phyloP scores from a whole-genome alignment of 2,888 invertebrate species.

The Andrena hattorfiana region DNA sequence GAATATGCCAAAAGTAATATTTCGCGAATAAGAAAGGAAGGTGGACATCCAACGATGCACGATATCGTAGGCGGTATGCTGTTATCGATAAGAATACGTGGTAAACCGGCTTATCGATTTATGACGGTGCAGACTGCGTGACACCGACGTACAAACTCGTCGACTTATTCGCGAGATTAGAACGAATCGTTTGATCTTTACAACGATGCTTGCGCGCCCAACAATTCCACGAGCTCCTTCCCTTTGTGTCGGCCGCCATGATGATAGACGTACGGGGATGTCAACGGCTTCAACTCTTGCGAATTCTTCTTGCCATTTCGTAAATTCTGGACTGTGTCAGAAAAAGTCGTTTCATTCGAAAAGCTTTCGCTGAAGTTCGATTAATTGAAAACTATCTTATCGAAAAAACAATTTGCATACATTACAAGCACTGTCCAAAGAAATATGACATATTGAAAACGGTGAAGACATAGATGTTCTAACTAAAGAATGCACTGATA shows the following conservation, averaged over 20 bases:
- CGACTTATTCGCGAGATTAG: constrained; percentile 55
- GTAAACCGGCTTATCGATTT: constrained; percentile 79
- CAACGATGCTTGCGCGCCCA: constrained; percentile 12
- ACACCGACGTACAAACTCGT: constrained; percentile 75
- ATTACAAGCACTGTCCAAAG: too few species aligned
- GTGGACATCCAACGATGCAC: constrained; percentile 38
- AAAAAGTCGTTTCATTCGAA: too few species aligned
- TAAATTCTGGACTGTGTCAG: background rate
- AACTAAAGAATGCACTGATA: too few species aligned
- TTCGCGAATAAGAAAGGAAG: constrained; percentile 33
- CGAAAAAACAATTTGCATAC: too few species aligned
- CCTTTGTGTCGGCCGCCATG: constrained; percentile 33
- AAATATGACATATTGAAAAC: too few species aligned
- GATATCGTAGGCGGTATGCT: constrained; percentile 69
- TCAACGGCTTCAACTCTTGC: background rate
- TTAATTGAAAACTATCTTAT: too few species aligned
- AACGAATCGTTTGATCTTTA: constrained; percentile 60
- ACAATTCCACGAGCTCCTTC: constrained; percentile 9
- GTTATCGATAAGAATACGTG: constrained; percentile 75
- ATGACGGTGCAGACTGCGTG: constrained; percentile 79
- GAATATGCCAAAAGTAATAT: constrained; percentile 31
- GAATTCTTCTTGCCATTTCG: background rate
- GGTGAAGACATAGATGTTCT: too few species aligned
- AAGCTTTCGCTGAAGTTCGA: too few species aligned
- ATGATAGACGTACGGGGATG: background rate